Evolutionary conservation across 2,797 vertebrate genomes (phyloP), one percentile per base, ranked within the genome.

Genomic region (Falco columbarius): DNA sequence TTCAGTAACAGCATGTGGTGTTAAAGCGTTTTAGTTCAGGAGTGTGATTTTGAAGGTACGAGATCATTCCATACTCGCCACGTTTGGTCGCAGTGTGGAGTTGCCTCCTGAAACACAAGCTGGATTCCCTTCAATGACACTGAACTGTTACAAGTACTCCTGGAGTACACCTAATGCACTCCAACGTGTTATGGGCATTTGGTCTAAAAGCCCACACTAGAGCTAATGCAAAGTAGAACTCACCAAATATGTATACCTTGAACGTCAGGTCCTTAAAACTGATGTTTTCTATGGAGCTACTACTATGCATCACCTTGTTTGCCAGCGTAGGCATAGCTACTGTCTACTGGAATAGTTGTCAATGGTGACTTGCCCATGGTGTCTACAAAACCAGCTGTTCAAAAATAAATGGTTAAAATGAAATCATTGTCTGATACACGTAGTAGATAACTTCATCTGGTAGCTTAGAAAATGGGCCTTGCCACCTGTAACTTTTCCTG

Each of bases 211-310:
- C 14, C 30, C 42, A 32, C 6, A 4, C 23, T 56, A n/a, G 58
- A 87, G 44, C 58, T 92, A 24, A 32, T 49, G 46, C 46, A 71
- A 56, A 90, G 63, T 1, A n/a, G 59, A 67, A 40, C 81, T 94
- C 29, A 3, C 16, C 27, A n/a, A 58, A 42, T 19, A 2, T 3
- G 6, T 51, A 2, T 3, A 2, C 2, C 6, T 0, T 74, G 42
- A 16, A 32, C 10, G 3, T 49, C 18, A 59, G 10, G 23, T 68
- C 54, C 49, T 84, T 72, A 16, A 20, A 81, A 21, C 9, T 29
- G 52, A 4, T 51, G 13, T 27, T 83, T 81, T 61, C 46, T 86
- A 17, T 26, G 46, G 62, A 89, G 26, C 61, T 82, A 2, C 38
- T 84, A 23, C 42, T 61, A 3, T 19, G 16, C 10, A 22, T 70